Conservation (phyloP, 2,113 vertebrate species). For the Emydocephalus ijimae region DNA sequence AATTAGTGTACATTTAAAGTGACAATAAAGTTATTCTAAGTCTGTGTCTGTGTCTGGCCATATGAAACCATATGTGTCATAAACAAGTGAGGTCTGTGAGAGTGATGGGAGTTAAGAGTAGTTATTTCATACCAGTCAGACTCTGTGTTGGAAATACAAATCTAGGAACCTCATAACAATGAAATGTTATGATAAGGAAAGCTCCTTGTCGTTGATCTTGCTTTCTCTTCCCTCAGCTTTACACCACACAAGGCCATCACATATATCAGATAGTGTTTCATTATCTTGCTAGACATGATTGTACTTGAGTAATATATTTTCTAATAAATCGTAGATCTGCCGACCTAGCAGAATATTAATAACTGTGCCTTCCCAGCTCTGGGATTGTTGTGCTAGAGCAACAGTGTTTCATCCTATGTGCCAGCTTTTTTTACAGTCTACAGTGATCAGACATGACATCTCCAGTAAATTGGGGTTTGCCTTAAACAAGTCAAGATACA, state of each 20-base stretch:
- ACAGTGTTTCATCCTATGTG: conserved; percentile 4
- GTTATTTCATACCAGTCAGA: neutral
- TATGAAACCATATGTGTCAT: conserved; percentile 2
- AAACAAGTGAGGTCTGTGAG: neutral
- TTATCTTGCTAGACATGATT: conserved; percentile 46
- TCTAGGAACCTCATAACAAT: neutral
- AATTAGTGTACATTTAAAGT: no score
- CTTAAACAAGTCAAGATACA: conserved; percentile 51
- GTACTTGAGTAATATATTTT: conserved; percentile 37
- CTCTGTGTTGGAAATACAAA: neutral
- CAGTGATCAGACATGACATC: conserved; percentile 50
- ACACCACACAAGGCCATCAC: conserved; percentile 15
- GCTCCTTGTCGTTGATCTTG: neutral
- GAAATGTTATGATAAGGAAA: neutral
- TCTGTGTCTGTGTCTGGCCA: neutral
- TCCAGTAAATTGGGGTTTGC: conserved; percentile 47
- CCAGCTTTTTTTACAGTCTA: conserved; percentile 23
- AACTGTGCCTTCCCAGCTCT: conserved; percentile 34
- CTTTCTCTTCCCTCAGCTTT: conserved; percentile 30
- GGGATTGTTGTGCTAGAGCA: conserved; percentile 24
- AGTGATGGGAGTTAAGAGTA: conserved; percentile 4
- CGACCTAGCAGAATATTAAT: conserved; percentile 28
- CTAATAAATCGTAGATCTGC: conserved; percentile 56
- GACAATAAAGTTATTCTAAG: no score
- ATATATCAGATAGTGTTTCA: conserved; percentile 43